Base-by-base conservation (phyloP, 2,888 invertebrate genomes). In the Vesta saturnalis region DNA sequence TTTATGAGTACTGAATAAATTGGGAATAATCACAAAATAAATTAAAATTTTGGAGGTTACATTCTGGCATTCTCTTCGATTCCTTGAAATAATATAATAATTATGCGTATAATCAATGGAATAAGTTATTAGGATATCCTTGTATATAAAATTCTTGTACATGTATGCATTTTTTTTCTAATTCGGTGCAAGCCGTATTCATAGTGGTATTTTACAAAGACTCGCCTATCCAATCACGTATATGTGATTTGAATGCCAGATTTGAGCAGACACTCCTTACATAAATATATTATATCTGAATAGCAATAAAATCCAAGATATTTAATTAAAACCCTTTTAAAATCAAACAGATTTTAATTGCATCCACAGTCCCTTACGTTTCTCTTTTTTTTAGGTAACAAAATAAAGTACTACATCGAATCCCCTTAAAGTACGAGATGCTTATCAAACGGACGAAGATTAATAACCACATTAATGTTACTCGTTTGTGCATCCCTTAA, bases 381-480 rank as follows among this genome's bases (percentile, higher is more conserved):
- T 58, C 18, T 30, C 23, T 2, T 19, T 18, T 19, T n/a, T n/a
- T n/a, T n/a, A n/a, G n/a, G n/a, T n/a, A n/a, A n/a, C n/a, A 18
- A 6, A 35, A 35, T 30, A 23, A 22, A 57, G 22, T 57, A 10
- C 23, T 23, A n/a, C 6, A 23, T 16, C 8, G 15, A 19, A 39
- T 39, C 58, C 58, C 58, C 43, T 58, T 35, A 52, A 52, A 52
- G 52, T 52, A 52, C 52, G 39, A 58, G 58, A 58, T 58, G 39
- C 58, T 58, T 58, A 58, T 58, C 58, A 58, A 43, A 35, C 39
- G 60, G 59, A 71, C 71, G 65, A 62, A 65, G 60, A 62, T 65
- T 66, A 70, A 70, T 70, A 67, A 67, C 66, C 63, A 56, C 60
- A 67, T 69, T 66, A 69, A 66, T 69, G 66, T 62, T n/a, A n/a